Conservation (phyloP, 2,797 vertebrate genomes). For the Oreonectes daqikongensis region DNA sequence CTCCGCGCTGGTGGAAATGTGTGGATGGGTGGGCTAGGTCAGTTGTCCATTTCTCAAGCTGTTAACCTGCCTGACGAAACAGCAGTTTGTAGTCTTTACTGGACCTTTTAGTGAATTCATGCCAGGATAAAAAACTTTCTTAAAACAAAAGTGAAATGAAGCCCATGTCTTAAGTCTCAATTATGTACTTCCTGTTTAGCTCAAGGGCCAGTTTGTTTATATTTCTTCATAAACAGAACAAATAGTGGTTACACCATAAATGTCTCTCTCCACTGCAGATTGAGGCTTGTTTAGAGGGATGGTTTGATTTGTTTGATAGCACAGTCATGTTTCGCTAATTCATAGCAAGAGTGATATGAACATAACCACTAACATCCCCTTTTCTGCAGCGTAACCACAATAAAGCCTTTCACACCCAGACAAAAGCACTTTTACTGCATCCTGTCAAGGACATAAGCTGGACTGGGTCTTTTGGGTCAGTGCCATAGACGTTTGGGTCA, state of each 20-base stretch:
- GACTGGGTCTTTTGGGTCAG: slow-evolving; percentile 64
- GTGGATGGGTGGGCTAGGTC: neutral
- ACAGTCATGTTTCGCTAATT: neutral
- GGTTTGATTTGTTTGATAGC: neutral
- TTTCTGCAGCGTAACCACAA: neutral
- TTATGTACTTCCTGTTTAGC: neutral
- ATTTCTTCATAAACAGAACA: neutral
- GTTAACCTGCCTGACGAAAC: slow-evolving; percentile 26
- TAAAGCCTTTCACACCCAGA: slow-evolving; percentile 9
- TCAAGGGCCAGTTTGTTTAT: neutral
- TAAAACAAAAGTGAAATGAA: neutral
- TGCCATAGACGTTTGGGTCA: slow-evolving; percentile 47
- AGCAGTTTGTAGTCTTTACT: neutral
- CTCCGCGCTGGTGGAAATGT: neutral
- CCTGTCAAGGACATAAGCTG: slow-evolving; percentile 31
- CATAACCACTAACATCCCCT: neutral
- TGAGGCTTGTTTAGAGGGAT: neutral
- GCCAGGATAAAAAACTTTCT: neutral
- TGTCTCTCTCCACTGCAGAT: neutral
- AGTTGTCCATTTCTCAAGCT: slow-evolving; percentile 21
- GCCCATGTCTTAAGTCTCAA: too few relatives aligned
- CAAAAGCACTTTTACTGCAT: slow-evolving; percentile 19
- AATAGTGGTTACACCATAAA: neutral
- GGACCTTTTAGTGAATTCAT: too few relatives aligned
- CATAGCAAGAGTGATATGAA: neutral